A percentile compares a stretch with the other conserved stretches of the same genome.
Conservation (phyloP, 2,888 invertebrate genomes). For the Pyrochroa serraticornis region DNA sequence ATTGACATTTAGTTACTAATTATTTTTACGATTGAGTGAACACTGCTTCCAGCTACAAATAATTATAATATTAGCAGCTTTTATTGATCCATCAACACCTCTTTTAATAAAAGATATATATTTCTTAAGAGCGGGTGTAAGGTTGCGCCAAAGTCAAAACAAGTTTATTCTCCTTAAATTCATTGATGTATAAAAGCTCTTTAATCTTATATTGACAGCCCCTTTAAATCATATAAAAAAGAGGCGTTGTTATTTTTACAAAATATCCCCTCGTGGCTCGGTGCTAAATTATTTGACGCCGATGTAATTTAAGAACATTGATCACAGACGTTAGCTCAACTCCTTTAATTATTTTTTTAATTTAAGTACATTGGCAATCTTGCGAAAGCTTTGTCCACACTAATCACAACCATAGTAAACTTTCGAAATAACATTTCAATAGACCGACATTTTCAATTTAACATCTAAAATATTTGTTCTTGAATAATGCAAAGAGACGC, state of each 20-base stretch:
- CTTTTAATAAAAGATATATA: background rate
- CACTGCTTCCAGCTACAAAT: too few relatives aligned
- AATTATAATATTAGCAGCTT: background rate
- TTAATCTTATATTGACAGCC: slow-evolving; percentile 21
- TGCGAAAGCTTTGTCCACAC: too few relatives aligned
- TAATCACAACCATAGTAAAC: too few relatives aligned
- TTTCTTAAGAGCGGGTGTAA: background rate
- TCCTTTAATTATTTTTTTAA: background rate
- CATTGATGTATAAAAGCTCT: slow-evolving; percentile 11
- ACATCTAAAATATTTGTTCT: too few relatives aligned
- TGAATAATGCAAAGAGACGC: too few relatives aligned
- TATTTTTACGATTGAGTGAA: background rate
- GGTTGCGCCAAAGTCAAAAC: slow-evolving; percentile 3
- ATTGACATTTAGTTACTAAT: background rate
- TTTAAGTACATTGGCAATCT: too few relatives aligned
- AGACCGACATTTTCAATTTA: too few relatives aligned
- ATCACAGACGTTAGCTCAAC: background rate
- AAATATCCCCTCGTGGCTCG: slow-evolving; percentile 8
- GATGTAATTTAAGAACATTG: background rate
- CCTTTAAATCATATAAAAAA: slow-evolving; percentile 5
- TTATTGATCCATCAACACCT: slow-evolving; percentile 8
- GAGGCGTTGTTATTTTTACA: slow-evolving; percentile 21
- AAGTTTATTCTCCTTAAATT: slow-evolving; percentile 14
- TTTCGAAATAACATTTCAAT: too few relatives aligned
- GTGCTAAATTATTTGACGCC: background rate